A percentile compares a stretch with the other conserved stretches of the same genome.
Conservation (phyloP, 2,888 invertebrate species). For the Thera britannica region DNA sequence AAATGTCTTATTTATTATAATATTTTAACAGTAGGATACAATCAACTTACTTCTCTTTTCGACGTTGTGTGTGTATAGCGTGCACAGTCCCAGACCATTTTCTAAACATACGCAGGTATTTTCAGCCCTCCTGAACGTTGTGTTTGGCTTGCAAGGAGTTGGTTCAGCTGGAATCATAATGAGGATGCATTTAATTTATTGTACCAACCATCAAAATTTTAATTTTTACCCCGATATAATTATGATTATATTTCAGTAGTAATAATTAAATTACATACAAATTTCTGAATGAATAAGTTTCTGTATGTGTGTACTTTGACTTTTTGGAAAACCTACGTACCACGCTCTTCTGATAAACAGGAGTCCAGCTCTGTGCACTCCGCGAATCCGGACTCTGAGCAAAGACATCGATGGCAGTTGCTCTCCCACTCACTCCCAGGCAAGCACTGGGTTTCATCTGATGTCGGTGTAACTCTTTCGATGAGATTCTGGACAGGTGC, state of each 20-base stretch:
- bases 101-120: conserved; percentile 79
- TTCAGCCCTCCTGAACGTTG: conserved; percentile 75
- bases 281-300: too few relatives aligned
- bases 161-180: conserved; percentile 57
- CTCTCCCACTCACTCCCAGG: conserved; percentile 66
- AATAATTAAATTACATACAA: too few relatives aligned
- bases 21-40: too few relatives aligned
- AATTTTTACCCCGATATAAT: too few relatives aligned
- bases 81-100: conserved; percentile 73
- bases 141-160: conserved; percentile 71
- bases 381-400: conserved; percentile 57
- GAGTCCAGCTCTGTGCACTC: conserved; percentile 49
- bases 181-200: too few relatives aligned
- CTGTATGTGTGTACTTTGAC: too few relatives aligned
- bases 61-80: conserved; percentile 47
- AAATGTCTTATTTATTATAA: too few relatives aligned
- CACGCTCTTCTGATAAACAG: conserved; percentile 45
- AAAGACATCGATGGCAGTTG: conserved; percentile 63
- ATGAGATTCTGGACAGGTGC: conserved; percentile 33
- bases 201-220: too few relatives aligned
- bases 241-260: too few relatives aligned
- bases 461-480: conserved; percentile 21
- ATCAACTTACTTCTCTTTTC: conserved; percentile 33
- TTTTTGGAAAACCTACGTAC: conserved; percentile 39
- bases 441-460: conserved; percentile 54